phyloP scores from a whole-genome alignment of 2,888 invertebrate species.

The Choristoneura rosaceana region DNA sequence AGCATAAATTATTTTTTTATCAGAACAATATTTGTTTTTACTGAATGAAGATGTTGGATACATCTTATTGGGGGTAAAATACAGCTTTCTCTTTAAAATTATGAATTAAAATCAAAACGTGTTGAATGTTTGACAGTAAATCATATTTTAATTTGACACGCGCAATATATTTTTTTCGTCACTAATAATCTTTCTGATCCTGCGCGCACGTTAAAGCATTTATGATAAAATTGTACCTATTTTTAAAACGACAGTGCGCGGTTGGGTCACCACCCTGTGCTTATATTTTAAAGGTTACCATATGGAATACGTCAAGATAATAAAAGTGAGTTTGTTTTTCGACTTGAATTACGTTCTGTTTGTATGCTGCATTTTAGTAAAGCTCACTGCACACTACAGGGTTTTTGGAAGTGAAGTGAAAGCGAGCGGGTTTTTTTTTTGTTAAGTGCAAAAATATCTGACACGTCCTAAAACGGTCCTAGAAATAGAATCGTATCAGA shows the following conservation, averaged over 20 bases:
- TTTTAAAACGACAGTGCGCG: constrained; percentile 14
- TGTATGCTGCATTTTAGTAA: neutral
- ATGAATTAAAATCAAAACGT: neutral
- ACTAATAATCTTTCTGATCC: neutral
- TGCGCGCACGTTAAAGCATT: constrained; percentile 25
- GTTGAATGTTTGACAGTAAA: constrained; percentile 1
- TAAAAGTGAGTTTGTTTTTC: constrained; percentile 25
- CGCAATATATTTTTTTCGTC: constrained; percentile 7
- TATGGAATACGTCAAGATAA: constrained; percentile 21
- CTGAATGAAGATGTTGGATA: too few species aligned
- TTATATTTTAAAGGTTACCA: constrained; percentile 11
- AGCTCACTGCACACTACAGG: neutral
- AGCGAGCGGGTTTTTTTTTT: neutral
- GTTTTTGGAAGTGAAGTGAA: neutral
- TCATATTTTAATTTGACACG: constrained; percentile 23
- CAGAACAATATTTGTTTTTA: too few species aligned
- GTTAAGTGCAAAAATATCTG: too few species aligned
- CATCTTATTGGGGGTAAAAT: too few species aligned
- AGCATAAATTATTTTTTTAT: too few species aligned
- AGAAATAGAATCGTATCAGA: too few species aligned
- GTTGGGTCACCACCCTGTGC: constrained; percentile 14
- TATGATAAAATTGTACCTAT: constrained; percentile 18
- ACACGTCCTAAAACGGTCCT: too few species aligned
- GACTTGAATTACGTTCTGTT: constrained; percentile 12
- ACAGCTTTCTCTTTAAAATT: too few species aligned